Conservation (phyloP, 2,113 vertebrate species). For the Colinus virginianus region DNA sequence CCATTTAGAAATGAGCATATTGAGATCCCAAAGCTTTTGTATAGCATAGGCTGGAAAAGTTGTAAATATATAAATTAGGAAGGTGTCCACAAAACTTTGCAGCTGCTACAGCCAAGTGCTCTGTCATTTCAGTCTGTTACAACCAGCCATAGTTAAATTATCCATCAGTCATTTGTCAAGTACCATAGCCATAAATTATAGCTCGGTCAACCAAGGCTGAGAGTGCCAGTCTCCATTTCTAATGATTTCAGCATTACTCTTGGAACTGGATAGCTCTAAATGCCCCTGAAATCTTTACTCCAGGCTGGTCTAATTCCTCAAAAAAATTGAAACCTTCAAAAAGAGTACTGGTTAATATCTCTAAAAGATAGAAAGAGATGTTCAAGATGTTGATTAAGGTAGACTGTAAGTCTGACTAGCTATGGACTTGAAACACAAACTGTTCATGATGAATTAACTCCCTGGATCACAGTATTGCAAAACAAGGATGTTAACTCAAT, state of each 20-base stretch:
- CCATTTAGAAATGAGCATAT: neutral
- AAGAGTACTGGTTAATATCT: conserved; percentile 16
- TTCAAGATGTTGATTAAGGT: conserved; percentile 31
- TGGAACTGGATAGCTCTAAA: conserved; percentile 3
- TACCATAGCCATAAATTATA: neutral
- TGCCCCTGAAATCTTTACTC: neutral
- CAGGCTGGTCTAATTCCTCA: conserved; percentile 11
- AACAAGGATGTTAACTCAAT: neutral
- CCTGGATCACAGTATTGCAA: neutral
- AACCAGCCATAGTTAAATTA: neutral
- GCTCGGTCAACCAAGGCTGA: neutral
- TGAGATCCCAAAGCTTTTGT: neutral
- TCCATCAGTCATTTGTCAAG: neutral
- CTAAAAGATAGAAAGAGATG: conserved; percentile 36
- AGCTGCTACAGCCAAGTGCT: neutral
- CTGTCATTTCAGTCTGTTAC: neutral
- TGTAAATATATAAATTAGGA: neutral
- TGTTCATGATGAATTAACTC: conserved; percentile 39
- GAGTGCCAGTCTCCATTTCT: neutral
- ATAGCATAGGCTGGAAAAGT: neutral
- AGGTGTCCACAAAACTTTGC: neutral
- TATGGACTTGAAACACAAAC: conserved; percentile 14
- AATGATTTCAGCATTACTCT: conserved; percentile 1
- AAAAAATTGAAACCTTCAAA: conserved; percentile 44
- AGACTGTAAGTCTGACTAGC: conserved; percentile 15